These are phyloP conservation scores for Solenodon paradoxus DNA, from an alignment of 2,113 vertebrate genomes.

Conservation along the genomic window DNA sequence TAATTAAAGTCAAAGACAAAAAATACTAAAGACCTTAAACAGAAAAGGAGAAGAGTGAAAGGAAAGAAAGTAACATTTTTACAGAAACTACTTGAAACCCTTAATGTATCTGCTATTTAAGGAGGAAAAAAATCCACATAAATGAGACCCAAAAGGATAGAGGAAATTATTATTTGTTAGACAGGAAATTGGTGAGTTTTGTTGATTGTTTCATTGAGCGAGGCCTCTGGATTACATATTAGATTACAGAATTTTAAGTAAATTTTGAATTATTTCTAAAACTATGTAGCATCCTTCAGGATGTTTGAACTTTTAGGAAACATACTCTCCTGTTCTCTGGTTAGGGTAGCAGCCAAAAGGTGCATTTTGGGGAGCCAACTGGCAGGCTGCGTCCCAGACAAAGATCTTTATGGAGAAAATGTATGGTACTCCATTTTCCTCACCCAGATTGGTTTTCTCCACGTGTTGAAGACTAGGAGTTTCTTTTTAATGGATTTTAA, in stretches of 20 bases:
- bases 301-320: background rate
- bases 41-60: background rate
- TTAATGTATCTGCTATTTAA: background rate
- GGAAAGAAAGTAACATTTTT: slow-evolving; percentile 15
- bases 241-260: slow-evolving; percentile 11
- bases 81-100: background rate
- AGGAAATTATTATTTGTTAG: background rate
- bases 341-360: background rate
- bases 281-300: background rate
- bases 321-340: background rate
- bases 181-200: slow-evolving; percentile 15
- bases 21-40: slow-evolving; percentile 20
- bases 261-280: slow-evolving; percentile 40
- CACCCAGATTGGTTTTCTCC: background rate
- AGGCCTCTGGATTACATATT: background rate
- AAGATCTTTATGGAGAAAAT: background rate
- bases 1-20: slow-evolving; percentile 49
- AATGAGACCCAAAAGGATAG: background rate
- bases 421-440: background rate
- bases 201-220: slow-evolving; percentile 19
- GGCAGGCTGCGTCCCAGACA: background rate
- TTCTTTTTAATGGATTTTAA: slow-evolving; percentile 39
- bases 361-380: background rate
- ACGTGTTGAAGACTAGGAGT: background rate
- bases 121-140: background rate